These are phyloP conservation scores for Agrotis ipsilon DNA, from an alignment of 2,888 invertebrate genomes.

Conservation along the genomic window DNA sequence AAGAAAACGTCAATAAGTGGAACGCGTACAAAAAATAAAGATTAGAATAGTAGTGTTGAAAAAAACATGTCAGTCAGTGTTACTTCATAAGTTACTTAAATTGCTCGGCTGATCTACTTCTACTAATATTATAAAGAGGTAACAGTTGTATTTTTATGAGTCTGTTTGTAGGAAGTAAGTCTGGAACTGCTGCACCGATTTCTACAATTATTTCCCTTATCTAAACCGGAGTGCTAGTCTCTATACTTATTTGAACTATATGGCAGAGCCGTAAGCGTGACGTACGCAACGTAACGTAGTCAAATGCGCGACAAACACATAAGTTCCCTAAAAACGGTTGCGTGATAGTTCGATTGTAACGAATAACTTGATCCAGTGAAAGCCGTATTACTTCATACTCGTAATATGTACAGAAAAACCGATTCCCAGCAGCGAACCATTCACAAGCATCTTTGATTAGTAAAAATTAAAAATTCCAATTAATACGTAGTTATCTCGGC, in stretches of 20 bases:
- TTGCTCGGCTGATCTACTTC: too few relatives aligned
- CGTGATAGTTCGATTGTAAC: slow-evolving; percentile 83
- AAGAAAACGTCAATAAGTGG: too few relatives aligned
- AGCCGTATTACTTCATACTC: slow-evolving; percentile 84
- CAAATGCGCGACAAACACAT: slow-evolving; percentile 72
- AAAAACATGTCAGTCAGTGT: too few relatives aligned
- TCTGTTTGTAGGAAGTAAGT: too few relatives aligned
- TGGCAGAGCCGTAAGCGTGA: slow-evolving; percentile 13
- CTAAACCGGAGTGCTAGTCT: too few relatives aligned
- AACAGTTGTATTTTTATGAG: too few relatives aligned
- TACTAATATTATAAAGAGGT: too few relatives aligned
- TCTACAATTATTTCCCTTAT: too few relatives aligned
- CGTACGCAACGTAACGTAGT: slow-evolving; percentile 64
- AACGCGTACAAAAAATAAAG: too few relatives aligned
- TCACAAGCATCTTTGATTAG: slow-evolving; percentile 81
- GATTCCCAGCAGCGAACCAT: slow-evolving; percentile 69
- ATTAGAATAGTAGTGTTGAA: too few relatives aligned
- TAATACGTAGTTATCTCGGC: slow-evolving; percentile 80
- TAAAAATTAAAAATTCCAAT: slow-evolving; percentile 86
- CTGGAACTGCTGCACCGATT: too few relatives aligned
- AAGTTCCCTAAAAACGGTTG: slow-evolving; percentile 85
- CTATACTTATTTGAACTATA: slow-evolving; percentile 35
- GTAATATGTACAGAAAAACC: slow-evolving; percentile 79
- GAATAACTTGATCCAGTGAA: slow-evolving; percentile 84
- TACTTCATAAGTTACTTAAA: too few relatives aligned